A percentile compares a stretch with the other conserved stretches of the same genome.
These are phyloP conservation scores for Glossosoma conforme DNA, from an alignment of 1,140 invertebrate genomes.

Conservation along the genomic window DNA sequence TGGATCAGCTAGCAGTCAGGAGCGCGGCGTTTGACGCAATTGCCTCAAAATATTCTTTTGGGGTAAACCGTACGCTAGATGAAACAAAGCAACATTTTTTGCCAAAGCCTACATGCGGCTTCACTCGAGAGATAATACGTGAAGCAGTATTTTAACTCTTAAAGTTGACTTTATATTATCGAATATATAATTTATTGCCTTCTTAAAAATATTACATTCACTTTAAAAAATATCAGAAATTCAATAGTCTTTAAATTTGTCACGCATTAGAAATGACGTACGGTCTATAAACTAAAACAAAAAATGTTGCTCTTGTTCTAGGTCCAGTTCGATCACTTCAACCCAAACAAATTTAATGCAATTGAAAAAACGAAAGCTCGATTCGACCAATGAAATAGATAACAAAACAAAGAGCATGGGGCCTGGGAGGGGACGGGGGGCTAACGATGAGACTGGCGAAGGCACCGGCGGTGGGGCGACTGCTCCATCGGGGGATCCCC, in stretches of 20 bases:
- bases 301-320: constrained; percentile 43
- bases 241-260: background rate
- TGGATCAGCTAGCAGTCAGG: background rate
- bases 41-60: constrained; percentile 4
- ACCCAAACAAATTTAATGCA: constrained; percentile 43
- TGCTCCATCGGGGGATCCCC: constrained; percentile 2
- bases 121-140: constrained; percentile 17
- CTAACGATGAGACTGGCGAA: constrained; percentile 38
- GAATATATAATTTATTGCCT: constrained; percentile 4
- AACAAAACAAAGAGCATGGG: constrained; percentile 30
- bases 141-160: constrained; percentile 8
- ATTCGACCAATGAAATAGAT: constrained; percentile 48
- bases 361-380: constrained; percentile 47
- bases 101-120: constrained; percentile 26
- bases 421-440: constrained; percentile 37
- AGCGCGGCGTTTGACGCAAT: no score
- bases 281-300: constrained; percentile 30
- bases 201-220: background rate
- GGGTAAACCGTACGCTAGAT: constrained; percentile 23
- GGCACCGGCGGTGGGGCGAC: constrained; percentile 37
- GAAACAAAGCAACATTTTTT: constrained; percentile 33
- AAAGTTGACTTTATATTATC: background rate
- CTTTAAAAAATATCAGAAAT: background rate
- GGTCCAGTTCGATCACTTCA: constrained; percentile 44
- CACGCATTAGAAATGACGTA: constrained; percentile 2